Percentiles rank a stretch among this genome's conserved stretches.
Conservation (phyloP, 2,888 invertebrate genomes). For the Petrophora chlorosata region DNA sequence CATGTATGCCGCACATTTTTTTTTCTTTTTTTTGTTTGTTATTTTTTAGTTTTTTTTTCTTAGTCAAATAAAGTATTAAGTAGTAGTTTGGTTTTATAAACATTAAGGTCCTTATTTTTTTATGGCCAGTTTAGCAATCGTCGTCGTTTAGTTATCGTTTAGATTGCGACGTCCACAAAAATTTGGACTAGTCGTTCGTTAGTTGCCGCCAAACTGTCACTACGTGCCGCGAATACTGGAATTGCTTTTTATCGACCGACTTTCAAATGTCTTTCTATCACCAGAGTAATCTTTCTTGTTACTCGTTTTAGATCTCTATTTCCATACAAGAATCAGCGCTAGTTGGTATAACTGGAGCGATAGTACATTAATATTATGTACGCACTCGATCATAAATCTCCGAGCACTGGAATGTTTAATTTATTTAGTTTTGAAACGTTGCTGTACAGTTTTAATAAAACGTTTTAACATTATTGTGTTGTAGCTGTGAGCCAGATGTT, state of each 20-base stretch:
- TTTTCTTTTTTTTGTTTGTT: no score
- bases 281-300: no score
- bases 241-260: not conserved
- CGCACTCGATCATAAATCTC: slow-evolving; percentile 19
- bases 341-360: slow-evolving; percentile 7
- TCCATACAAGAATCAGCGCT: not conserved
- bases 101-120: no score
- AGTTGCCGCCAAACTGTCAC: not conserved
- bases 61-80: no score
- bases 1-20: no score
- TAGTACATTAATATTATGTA: slow-evolving; percentile 23
- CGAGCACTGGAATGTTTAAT: slow-evolving; percentile 15
- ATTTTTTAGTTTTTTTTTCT: no score
- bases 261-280: no score
- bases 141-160: no score
- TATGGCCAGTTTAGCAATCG: no score
- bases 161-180: not conserved
- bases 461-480: not conserved
- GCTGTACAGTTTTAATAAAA: slow-evolving; percentile 4
- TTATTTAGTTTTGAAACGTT: slow-evolving; percentile 7
- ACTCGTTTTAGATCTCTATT: no score
- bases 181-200: not conserved
- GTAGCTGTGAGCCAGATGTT: no score
- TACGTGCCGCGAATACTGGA: not conserved
- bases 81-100: no score